Percentiles rank a stretch among this genome's conserved stretches.
Conservation (phyloP, 2,888 invertebrate genomes). For the Sclerodermus sp. region DNA sequence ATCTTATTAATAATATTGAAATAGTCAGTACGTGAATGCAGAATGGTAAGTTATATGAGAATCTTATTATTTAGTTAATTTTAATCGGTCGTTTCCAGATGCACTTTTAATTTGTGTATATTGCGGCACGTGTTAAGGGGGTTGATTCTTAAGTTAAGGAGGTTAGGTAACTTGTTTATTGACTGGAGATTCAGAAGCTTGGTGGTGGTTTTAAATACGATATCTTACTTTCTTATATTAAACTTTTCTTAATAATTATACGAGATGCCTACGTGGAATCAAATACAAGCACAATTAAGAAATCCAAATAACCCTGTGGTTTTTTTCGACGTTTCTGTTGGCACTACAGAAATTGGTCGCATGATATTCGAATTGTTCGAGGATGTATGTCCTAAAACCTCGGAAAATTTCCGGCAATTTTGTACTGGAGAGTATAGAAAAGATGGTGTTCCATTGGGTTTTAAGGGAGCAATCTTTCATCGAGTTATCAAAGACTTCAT, state of each 20-base stretch:
- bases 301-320: constrained; percentile 97
- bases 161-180: too few relatives aligned
- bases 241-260: too few relatives aligned
- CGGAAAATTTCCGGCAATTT: constrained; percentile 97
- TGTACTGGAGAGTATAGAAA: constrained; percentile 97
- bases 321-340: constrained; percentile 96
- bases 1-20: too few relatives aligned
- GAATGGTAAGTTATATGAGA: too few relatives aligned
- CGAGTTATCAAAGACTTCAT: constrained; percentile 99
- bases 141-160: not conserved
- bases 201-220: too few relatives aligned
- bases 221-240: too few relatives aligned
- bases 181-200: too few relatives aligned
- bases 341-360: constrained; percentile 94
- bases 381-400: constrained; percentile 94
- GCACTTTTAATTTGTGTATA: too few relatives aligned
- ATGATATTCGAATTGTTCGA: constrained; percentile 98
- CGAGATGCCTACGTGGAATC: constrained; percentile 90
- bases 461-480: constrained; percentile 95
- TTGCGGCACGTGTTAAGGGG: too few relatives aligned
- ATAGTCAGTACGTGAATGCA: too few relatives aligned
- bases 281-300: constrained; percentile 85
- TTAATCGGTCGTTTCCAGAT: too few relatives aligned
- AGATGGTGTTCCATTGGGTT: constrained; percentile 95
- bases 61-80: too few relatives aligned